Percentiles rank a stretch among this genome's conserved stretches.
These are phyloP conservation scores for Paedocypris micromegethes DNA, from an alignment of 2,797 vertebrate genomes.

Conservation along the genomic window DNA sequence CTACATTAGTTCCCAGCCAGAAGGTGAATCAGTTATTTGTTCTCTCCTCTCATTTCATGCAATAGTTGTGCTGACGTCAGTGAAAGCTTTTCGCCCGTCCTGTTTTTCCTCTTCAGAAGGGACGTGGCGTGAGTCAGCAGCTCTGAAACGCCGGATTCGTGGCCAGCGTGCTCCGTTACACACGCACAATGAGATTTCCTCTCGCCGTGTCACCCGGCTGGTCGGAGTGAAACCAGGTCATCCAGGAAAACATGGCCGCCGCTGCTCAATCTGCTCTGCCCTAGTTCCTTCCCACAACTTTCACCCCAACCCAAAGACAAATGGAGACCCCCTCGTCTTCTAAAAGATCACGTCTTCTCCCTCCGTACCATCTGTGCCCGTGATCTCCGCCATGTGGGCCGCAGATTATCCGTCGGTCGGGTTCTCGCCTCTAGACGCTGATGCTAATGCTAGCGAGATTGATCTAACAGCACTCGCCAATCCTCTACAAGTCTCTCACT, in stretches of 20 bases:
- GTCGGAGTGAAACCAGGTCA: conserved; percentile 44
- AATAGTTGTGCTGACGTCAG: conserved; percentile 4
- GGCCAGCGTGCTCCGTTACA: conserved; percentile 45
- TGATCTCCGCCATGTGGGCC: conserved; percentile 14
- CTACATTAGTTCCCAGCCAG: too few species aligned
- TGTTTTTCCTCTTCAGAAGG: conserved; percentile 23
- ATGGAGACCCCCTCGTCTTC: background rate
- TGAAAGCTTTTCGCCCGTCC: conserved; percentile 16
- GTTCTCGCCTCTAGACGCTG: conserved; percentile 24
- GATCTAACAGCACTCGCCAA: conserved; percentile 2
- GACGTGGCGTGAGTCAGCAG: conserved; percentile 37
- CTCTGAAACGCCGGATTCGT: conserved; percentile 29
- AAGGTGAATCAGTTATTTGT: too few species aligned
- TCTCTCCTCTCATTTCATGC: background rate
- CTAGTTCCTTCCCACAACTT: conserved; percentile 7
- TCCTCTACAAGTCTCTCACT: too few species aligned
- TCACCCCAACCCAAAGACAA: conserved; percentile 14
- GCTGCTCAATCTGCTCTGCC: conserved; percentile 20
- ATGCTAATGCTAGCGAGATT: conserved; percentile 10
- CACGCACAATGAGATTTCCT: conserved; percentile 46
- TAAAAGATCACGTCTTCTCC: too few species aligned
- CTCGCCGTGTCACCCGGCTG: conserved; percentile 38
- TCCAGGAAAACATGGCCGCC: conserved; percentile 35
- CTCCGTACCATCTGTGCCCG: too few species aligned
- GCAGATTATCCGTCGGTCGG: conserved; percentile 29